Evolutionary conservation across 2,888 invertebrate species (phyloP).

Genomic region (Cataglyphis cursor): DNA sequence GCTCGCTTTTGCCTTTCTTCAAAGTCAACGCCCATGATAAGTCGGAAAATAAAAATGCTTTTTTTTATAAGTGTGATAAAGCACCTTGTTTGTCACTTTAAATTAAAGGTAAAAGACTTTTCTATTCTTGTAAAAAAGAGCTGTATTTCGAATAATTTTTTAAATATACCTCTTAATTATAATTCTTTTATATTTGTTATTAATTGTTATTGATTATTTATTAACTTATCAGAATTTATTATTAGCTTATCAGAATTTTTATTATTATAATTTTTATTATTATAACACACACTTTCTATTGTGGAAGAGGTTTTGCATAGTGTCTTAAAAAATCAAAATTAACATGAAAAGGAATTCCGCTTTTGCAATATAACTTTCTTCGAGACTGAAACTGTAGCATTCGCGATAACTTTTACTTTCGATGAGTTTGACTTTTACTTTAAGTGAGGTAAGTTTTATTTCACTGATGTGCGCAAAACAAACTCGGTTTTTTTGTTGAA

Average conservation of each 20-base stretch:
- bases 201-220: neutral
- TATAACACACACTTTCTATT: neutral
- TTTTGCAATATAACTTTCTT: slow-evolving; percentile 31
- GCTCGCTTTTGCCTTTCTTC: neutral
- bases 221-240: neutral
- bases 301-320: neutral
- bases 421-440: slow-evolving; percentile 12
- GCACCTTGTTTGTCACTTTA: neutral
- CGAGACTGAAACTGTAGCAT: slow-evolving; percentile 8
- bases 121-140: neutral
- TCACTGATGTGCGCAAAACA: neutral
- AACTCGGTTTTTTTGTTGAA: neutral
- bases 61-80: neutral
- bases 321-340: neutral
- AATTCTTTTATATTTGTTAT: neutral
- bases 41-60: neutral
- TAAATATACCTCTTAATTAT: neutral
- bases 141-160: neutral
- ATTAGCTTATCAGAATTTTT: neutral
- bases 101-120: neutral
- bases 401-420: slow-evolving; percentile 32
- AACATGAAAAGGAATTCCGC: neutral
- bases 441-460: neutral
- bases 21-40: slow-evolving; percentile 6
- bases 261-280: neutral